Percentiles rank a stretch among this genome's conserved stretches.
phyloP scores from a whole-genome alignment of 2,113 vertebrate genomes.

The Myrmecobius fasciatus region DNA sequence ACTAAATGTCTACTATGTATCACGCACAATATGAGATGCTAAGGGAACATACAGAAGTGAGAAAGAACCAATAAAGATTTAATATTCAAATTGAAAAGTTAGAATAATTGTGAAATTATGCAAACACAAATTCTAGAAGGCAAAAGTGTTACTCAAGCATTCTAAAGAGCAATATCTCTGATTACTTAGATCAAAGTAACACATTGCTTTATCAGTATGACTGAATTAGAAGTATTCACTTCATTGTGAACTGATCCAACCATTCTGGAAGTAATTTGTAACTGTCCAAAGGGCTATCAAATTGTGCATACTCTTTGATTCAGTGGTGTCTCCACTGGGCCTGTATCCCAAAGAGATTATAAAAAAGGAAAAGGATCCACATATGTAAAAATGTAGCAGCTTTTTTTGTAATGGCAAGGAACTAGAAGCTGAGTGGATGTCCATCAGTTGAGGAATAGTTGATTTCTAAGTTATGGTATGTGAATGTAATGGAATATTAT shows the following conservation, averaged over 20 bases:
- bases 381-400: too few relatives aligned
- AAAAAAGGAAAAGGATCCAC: too few relatives aligned
- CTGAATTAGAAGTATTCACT: neutral
- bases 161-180: constrained; percentile 13
- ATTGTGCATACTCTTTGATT: too few relatives aligned
- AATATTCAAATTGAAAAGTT: neutral
- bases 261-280: too few relatives aligned
- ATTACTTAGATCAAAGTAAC: neutral
- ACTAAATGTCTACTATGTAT: neutral
- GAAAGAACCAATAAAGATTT: neutral
- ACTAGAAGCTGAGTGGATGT: too few relatives aligned
- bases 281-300: too few relatives aligned
- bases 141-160: neutral
- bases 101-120: neutral
- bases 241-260: neutral
- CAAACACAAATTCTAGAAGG: neutral
- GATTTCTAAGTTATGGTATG: too few relatives aligned
- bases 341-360: too few relatives aligned
- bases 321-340: too few relatives aligned
- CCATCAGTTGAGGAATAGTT: too few relatives aligned
- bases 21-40: neutral
- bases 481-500: too few relatives aligned
- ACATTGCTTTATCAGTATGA: neutral
- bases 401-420: too few relatives aligned
- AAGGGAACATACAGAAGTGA: neutral